Percentiles rank a stretch among this genome's conserved stretches.
These are phyloP conservation scores for Fulmarus glacialis DNA, from an alignment of 2,113 vertebrate genomes.

Conservation along the genomic window DNA sequence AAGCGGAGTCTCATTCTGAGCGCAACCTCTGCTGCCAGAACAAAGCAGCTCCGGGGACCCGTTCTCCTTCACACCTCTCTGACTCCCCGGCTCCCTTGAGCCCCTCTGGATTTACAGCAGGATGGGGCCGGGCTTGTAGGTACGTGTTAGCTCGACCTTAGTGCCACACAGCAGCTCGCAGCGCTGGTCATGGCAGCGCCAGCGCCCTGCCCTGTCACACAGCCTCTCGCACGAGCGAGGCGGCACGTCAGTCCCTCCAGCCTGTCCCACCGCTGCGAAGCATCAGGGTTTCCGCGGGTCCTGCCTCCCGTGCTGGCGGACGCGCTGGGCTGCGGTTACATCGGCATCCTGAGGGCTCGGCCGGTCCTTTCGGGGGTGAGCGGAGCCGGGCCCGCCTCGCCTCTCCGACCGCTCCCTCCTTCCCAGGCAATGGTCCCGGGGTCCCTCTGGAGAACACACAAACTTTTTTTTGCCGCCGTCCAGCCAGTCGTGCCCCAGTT, in stretches of 20 bases:
- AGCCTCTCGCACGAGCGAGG: not conserved
- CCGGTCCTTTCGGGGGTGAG: rapidly evolving
- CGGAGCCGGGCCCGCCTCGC: not conserved
- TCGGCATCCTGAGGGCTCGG: rapidly evolving
- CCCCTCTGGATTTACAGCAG: not conserved
- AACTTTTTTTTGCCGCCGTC: rapidly evolving
- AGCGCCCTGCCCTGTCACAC: not conserved
- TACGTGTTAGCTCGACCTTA: rapidly evolving
- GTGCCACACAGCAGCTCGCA: not conserved
- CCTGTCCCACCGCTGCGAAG: not conserved
- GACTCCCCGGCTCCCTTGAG: not conserved
- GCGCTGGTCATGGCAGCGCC: rapidly evolving
- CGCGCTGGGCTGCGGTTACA: not conserved
- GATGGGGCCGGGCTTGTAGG: not conserved
- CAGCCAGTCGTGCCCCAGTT: not conserved
- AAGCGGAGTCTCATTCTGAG: not conserved
- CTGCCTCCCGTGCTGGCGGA: rapidly evolving
- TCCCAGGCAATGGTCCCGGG: not conserved
- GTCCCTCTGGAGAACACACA: no score
- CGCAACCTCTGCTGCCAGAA: not conserved
- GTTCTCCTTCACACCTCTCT: not conserved
- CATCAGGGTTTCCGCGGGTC: rapidly evolving
- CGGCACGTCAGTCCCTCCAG: not conserved
- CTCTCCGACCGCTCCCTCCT: not conserved
- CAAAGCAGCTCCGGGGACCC: not conserved